Evolutionary conservation across 2,888 invertebrate genomes (phyloP).

Genomic region (Epirrhoe tristata): DNA sequence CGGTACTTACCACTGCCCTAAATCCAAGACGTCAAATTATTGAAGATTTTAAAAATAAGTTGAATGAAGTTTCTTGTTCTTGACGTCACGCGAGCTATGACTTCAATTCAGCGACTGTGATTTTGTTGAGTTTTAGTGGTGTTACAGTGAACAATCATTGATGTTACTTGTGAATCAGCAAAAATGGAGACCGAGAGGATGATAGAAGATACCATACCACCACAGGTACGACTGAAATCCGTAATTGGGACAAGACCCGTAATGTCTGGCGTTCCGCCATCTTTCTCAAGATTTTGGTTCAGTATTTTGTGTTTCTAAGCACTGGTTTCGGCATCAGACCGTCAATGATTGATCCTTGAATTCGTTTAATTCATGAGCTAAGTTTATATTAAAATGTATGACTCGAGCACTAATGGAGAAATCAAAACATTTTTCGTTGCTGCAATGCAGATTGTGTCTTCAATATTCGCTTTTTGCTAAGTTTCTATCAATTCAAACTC

Average conservation of each 20-base stretch:
- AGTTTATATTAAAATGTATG: not conserved
- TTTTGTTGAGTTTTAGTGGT: slow-evolving; percentile 71
- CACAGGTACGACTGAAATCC: slow-evolving; percentile 71
- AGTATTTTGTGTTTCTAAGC: slow-evolving; percentile 65
- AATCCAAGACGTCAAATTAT: slow-evolving; percentile 32
- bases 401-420: not conserved
- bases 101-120: slow-evolving; percentile 73
- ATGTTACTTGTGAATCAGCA: slow-evolving; percentile 87
- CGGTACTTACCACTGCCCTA: slow-evolving; percentile 33
- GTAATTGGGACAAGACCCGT: slow-evolving; percentile 72
- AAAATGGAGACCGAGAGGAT: slow-evolving; percentile 97
- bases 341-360: not conserved
- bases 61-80: slow-evolving; percentile 50
- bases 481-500: slow-evolving; percentile 22
- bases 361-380: not conserved
- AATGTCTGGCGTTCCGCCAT: slow-evolving; percentile 80
- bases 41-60: slow-evolving; percentile 48
- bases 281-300: slow-evolving; percentile 69
- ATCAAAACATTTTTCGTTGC: slow-evolving; percentile 40
- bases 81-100: slow-evolving; percentile 82
- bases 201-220: slow-evolving; percentile 89
- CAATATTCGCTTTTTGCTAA: slow-evolving; percentile 22
- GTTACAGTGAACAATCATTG: slow-evolving; percentile 74
- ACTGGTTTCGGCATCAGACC: slow-evolving; percentile 41
- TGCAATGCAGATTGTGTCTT: slow-evolving; percentile 66